These are phyloP conservation scores for Nothoprocta perdicaria DNA, from an alignment of 2,113 vertebrate genomes.

Conservation along the genomic window DNA sequence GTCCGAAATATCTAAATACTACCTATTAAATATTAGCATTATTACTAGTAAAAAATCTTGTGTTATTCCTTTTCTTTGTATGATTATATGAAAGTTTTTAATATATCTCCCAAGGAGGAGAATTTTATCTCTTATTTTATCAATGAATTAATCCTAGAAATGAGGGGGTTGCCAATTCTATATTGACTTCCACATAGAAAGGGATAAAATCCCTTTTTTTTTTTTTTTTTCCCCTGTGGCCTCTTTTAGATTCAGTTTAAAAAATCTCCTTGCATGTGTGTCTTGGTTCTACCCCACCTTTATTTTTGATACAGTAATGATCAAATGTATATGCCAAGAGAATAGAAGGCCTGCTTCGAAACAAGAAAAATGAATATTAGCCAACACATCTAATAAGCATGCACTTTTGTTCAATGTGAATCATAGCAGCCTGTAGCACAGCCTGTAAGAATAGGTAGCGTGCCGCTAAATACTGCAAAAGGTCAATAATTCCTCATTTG, in stretches of 20 bases:
- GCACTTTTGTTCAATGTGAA: neutral
- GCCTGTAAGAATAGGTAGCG: slow-evolving; percentile 2
- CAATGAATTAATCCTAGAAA: neutral
- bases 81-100: neutral
- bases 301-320: neutral
- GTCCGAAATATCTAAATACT: neutral
- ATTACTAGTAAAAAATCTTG: neutral
- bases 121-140: neutral
- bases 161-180: neutral
- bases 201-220: accelerated
- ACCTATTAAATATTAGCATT: neutral
- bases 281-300: neutral
- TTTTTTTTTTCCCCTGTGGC: neutral
- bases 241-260: neutral
- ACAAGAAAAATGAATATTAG: neutral
- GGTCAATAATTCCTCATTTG: slow-evolving; percentile 27
- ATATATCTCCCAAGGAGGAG: neutral
- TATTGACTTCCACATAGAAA: neutral
- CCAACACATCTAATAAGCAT: neutral
- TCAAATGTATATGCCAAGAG: neutral
- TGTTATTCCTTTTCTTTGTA: neutral
- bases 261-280: neutral
- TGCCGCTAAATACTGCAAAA: slow-evolving; percentile 29
- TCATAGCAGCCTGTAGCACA: neutral
- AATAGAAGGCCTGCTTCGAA: neutral